These are phyloP conservation scores for Drosophila sechellia DNA, from an alignment of 1,140 invertebrate species.

Conservation along the genomic window DNA sequence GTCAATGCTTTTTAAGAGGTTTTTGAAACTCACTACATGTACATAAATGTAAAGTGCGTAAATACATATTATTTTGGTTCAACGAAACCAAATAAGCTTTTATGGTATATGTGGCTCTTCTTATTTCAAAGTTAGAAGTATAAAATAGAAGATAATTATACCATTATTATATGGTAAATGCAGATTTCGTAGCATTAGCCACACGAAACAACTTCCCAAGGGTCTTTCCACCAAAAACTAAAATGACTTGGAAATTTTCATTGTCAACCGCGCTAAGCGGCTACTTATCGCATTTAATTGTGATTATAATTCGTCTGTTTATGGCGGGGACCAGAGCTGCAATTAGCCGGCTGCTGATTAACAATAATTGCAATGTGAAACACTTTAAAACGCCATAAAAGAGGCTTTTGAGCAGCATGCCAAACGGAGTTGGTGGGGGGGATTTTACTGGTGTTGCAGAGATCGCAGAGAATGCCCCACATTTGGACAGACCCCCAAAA, in stretches of 20 bases:
- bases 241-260: conserved; percentile 33
- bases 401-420: conserved; percentile 33
- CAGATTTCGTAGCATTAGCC: background rate
- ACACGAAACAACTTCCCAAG: conserved; percentile 9
- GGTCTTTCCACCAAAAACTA: conserved; percentile 14
- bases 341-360: conserved; percentile 55
- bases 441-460: conserved; percentile 5
- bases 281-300: conserved; percentile 62
- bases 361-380: conserved; percentile 57
- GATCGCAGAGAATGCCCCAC: conserved; percentile 40
- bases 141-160: no score
- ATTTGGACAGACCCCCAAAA: conserved; percentile 54
- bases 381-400: conserved; percentile 61
- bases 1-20: background rate
- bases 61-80: no score
- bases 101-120: no score
- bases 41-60: no score
- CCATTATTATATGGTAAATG: background rate
- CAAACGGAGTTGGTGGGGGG: background rate
- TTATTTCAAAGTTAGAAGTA: background rate
- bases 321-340: conserved; percentile 17
- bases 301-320: conserved; percentile 56
- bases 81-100: no score
- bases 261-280: conserved; percentile 44
- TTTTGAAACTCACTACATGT: background rate